Base-by-base conservation (phyloP, 2,888 invertebrate species). In the Drosophila pegasa region DNA sequence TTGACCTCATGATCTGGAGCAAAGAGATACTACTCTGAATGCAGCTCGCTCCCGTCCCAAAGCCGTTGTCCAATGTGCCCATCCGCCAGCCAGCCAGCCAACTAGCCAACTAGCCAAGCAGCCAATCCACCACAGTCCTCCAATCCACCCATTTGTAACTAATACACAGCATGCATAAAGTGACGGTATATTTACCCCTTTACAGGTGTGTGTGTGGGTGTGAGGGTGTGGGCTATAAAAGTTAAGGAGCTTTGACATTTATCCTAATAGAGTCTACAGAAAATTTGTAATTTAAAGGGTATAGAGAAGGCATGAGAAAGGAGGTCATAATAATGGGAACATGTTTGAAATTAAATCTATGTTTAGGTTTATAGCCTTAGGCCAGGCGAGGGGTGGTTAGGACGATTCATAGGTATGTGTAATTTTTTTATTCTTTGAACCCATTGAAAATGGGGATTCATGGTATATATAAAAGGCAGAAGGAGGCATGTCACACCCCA, bases 21-120 rank as follows among this genome's bases (percentile, higher is more conserved):
- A 89, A 87, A 71, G 89, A 89, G 76, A 88, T 89, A 65, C 80
- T 88, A n/a, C 89, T 89, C 27, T 85, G 68, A 85, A 70, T 41
- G 51, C 38, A 35, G 20, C 59, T 27, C 50, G 38, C 37, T 2
- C 27, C 25, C 29, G 22, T 6, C 8, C 35, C 16, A 20, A 20
- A 40, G 10, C 52, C n/a, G 22, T n/a, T 27, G 9, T 12, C 51
- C 5, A 51, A 35, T 16, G 27, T n/a, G 27, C 40, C 29, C 18
- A 38, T 18, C 41, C 35, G 9, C 20, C 20, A 45, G 37, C 51
- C 51, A 47, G 27, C 20, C 4, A 20, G 20, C 3, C 63, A 33
- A 22, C 40, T 37, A 6, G 9, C 29, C 25, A 48, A 9, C 29
- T 20, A 48, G 27, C 51, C 47, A 37, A 47, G 14, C 9, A n/a